These are phyloP conservation scores for Ylistrum balloti DNA, from an alignment of 1,140 invertebrate species.

Conservation along the genomic window DNA sequence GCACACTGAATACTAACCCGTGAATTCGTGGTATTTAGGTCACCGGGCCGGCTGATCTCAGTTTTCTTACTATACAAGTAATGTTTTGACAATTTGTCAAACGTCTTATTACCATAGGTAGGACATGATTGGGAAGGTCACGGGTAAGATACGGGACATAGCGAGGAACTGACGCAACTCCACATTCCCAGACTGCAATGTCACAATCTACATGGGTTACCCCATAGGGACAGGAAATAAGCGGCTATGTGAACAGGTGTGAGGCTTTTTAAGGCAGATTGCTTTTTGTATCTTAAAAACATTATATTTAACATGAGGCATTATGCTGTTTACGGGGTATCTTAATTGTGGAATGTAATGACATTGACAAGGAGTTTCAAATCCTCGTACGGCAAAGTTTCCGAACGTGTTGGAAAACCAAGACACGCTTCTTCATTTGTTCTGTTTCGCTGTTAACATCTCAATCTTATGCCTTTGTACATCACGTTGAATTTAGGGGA, in stretches of 20 bases:
- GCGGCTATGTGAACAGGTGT: background rate
- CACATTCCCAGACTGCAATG: background rate
- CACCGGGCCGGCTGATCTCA: background rate
- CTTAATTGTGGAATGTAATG: too few relatives aligned
- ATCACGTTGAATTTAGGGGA: too few relatives aligned
- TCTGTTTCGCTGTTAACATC: too few relatives aligned
- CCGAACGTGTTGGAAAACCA: too few relatives aligned
- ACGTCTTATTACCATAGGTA: background rate
- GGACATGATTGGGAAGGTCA: background rate
- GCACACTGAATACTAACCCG: too few relatives aligned
- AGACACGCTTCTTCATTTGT: too few relatives aligned
- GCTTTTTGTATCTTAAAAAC: background rate
- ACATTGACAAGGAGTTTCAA: too few relatives aligned
- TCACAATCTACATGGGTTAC: background rate
- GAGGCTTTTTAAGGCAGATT: background rate
- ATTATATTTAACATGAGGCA: background rate
- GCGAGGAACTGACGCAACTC: slow-evolving; percentile 27
- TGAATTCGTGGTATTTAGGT: background rate
- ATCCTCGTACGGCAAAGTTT: too few relatives aligned
- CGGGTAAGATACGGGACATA: background rate
- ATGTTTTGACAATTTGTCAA: background rate
- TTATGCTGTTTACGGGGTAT: background rate
- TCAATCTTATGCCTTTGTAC: too few relatives aligned
- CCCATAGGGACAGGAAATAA: background rate
- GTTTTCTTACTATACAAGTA: background rate